Evolutionary conservation across 2,113 vertebrate genomes (phyloP).

Genomic region (Leucopternis melanops): DNA sequence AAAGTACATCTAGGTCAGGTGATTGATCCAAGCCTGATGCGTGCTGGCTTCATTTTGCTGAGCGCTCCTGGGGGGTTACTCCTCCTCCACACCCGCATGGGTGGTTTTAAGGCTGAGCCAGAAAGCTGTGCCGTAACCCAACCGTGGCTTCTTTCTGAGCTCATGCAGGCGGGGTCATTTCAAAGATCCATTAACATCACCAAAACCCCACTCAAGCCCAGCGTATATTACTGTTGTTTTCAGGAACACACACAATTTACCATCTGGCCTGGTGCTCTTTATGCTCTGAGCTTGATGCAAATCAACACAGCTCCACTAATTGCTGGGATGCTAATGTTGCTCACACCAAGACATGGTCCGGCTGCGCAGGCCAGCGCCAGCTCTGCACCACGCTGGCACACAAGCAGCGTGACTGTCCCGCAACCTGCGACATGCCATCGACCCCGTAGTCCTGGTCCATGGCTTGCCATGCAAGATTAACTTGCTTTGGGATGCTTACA

Average conservation of each 20-base stretch:
- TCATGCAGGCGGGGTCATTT: not conserved
- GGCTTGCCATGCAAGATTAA: not conserved
- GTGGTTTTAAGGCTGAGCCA: not conserved
- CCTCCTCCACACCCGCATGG: not conserved
- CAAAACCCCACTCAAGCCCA: not conserved
- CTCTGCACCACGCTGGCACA: not conserved
- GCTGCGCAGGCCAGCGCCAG: not conserved
- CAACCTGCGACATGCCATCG: not conserved
- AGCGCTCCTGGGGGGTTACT: not conserved
- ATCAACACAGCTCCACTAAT: conserved; percentile 23
- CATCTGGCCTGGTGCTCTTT: conserved; percentile 26
- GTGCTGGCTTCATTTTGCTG: accelerated
- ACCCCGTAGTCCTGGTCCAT: not conserved
- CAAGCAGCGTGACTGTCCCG: not conserved
- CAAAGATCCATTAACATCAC: not conserved
- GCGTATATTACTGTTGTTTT: not conserved
- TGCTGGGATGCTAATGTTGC: not conserved
- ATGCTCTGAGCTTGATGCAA: not conserved
- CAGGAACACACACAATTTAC: not conserved
- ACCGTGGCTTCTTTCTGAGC: not conserved
- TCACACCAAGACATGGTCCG: not conserved
- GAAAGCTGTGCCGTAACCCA: accelerated
- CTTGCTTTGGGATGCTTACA: not conserved
- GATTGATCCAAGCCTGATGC: not conserved
- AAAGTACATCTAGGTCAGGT: not conserved